phyloP scores from a whole-genome alignment of 2,888 invertebrate species.

The Diogma glabrata region DNA sequence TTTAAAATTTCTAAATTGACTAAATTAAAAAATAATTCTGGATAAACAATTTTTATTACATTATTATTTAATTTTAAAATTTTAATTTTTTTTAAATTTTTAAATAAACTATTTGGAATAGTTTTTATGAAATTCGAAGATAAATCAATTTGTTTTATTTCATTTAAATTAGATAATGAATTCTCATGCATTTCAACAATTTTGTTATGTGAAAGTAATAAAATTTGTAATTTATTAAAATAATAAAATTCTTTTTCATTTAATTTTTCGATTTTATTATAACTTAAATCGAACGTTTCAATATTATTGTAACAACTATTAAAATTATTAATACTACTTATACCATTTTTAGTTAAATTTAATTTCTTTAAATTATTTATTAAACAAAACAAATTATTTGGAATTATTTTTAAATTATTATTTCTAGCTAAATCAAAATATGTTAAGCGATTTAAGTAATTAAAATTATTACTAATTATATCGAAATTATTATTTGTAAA shows the following conservation, averaged over 20 bases:
- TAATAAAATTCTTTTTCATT: slow-evolving; percentile 60
- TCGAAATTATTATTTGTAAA: slow-evolving; percentile 71
- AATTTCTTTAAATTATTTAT: slow-evolving; percentile 53
- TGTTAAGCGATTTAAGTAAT: slow-evolving; percentile 53
- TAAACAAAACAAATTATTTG: slow-evolving; percentile 59
- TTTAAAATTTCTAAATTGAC: slow-evolving; percentile 46
- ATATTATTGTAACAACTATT: slow-evolving; percentile 53
- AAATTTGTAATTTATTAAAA: slow-evolving; percentile 52
- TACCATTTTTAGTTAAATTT: slow-evolving; percentile 63
- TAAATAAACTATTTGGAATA: slow-evolving; percentile 4
- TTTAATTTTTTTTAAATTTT: slow-evolving; percentile 1
- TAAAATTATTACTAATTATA: slow-evolving; percentile 56
- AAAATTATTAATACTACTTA: slow-evolving; percentile 54
- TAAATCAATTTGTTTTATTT: neutral
- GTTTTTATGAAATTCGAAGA: slow-evolving; percentile 1
- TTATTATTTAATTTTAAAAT: slow-evolving; percentile 7
- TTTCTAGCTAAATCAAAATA: slow-evolving; percentile 58
- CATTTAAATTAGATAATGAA: slow-evolving; percentile 45
- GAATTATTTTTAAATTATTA: slow-evolving; percentile 65
- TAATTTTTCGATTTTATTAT: slow-evolving; percentile 58
- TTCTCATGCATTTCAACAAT: slow-evolving; percentile 50
- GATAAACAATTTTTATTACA: neutral
- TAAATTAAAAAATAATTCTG: neutral
- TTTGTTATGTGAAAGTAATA: slow-evolving; percentile 35
- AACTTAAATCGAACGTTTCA: slow-evolving; percentile 58